phyloP scores from a whole-genome alignment of 1,140 invertebrate genomes.

The Drosophila nannoptera region DNA sequence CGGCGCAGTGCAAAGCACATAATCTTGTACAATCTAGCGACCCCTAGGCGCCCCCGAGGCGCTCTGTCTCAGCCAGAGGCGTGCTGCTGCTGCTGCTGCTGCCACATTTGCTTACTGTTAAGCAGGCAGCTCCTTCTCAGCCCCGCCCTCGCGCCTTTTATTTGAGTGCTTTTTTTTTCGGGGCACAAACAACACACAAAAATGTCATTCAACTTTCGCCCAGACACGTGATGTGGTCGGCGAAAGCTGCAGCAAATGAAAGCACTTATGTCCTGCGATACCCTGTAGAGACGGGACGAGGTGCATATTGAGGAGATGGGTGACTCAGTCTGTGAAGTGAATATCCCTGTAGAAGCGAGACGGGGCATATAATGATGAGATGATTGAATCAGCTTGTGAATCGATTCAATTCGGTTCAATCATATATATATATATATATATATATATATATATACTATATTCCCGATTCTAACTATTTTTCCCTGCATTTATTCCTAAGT shows the following conservation, averaged over 20 bases:
- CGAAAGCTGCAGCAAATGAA: not conserved
- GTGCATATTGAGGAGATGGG: not conserved
- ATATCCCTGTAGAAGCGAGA: too few species aligned
- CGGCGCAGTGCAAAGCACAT: conserved; percentile 70
- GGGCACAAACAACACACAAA: conserved; percentile 46
- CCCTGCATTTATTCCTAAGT: not conserved
- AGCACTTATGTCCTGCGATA: too few species aligned
- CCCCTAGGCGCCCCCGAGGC: conserved; percentile 36
- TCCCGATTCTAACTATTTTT: not conserved
- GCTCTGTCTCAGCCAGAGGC: conserved; percentile 27
- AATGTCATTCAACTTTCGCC: conserved; percentile 70
- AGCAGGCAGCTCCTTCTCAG: conserved; percentile 1
- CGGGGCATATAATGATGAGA: not conserved
- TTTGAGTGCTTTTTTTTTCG: conserved; percentile 3
- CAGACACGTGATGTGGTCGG: conserved; percentile 15
- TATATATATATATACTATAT: not conserved
- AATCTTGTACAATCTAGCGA: conserved; percentile 72
- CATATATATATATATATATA: too few species aligned
- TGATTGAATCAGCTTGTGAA: not conserved
- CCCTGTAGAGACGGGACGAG: too few species aligned
- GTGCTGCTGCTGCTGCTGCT: conserved; percentile 4
- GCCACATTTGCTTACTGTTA: conserved; percentile 44
- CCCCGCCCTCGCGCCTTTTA: conserved; percentile 11
- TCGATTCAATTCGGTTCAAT: too few species aligned
- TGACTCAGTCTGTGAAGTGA: too few species aligned